These are phyloP conservation scores for Corella eumyota DNA, from an alignment of 23 tunicate genomes.

Conservation along the genomic window DNA sequence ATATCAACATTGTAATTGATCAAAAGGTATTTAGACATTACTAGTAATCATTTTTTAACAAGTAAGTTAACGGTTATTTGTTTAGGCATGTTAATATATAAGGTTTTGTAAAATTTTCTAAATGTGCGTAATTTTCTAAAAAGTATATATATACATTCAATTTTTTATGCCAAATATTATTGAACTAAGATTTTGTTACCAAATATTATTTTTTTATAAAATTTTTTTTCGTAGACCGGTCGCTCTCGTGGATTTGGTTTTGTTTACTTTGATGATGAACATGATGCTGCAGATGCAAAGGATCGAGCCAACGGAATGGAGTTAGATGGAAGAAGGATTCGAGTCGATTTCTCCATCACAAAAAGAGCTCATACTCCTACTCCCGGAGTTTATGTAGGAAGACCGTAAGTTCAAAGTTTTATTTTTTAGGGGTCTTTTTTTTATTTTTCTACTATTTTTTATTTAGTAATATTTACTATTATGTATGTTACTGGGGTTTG, in stretches of 20 bases:
- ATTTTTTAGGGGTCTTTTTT: not conserved
- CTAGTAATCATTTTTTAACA: not conserved
- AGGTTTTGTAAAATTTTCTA: no score
- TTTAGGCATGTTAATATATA: no score
- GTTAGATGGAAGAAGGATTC: constrained; percentile 70
- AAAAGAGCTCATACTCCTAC: constrained; percentile 97
- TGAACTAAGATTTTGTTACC: no score
- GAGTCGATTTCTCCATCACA: constrained; percentile 91
- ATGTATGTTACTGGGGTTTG: no score
- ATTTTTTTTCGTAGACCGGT: constrained; percentile 80
- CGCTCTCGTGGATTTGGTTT: constrained; percentile 96
- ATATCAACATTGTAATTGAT: constrained; percentile 80
- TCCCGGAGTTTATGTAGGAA: constrained; percentile 95
- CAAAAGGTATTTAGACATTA: constrained; percentile 44
- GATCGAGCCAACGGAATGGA: constrained; percentile 91
- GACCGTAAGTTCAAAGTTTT: constrained; percentile 35
- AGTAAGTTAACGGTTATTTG: not conserved
- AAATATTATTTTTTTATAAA: no score
- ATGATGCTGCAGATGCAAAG: constrained; percentile 88
- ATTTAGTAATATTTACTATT: no score
- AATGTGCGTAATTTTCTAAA: no score
- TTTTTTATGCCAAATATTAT: no score
- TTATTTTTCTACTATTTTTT: not conserved
- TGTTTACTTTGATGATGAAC: constrained; percentile 59
- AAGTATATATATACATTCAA: no score